Evolutionary conservation across 2,113 vertebrate genomes (phyloP).

Genomic region (Nibea albiflora): DNA sequence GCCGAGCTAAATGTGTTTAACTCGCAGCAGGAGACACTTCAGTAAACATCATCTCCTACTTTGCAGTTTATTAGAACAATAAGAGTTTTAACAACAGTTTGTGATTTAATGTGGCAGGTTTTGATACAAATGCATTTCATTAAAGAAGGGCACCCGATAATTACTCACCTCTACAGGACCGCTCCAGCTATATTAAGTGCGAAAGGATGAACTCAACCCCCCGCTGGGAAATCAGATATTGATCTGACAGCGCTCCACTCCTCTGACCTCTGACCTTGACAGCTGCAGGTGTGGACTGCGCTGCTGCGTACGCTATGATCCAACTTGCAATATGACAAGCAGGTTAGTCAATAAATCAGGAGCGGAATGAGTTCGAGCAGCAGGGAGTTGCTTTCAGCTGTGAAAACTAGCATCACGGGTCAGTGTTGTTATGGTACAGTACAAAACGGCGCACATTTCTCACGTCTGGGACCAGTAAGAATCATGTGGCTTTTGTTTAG

Average conservation of each 20-base stretch:
- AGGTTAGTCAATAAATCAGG: conserved; percentile 53
- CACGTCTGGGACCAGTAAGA: background rate
- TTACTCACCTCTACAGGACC: conserved; percentile 20
- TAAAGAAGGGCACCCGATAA: background rate
- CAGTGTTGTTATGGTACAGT: conserved; percentile 15
- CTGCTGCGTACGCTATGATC: conserved; percentile 31
- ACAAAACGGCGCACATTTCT: background rate
- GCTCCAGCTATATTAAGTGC: conserved; percentile 35
- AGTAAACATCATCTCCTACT: background rate
- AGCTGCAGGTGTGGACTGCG: conserved; percentile 37
- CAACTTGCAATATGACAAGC: conserved; percentile 23
- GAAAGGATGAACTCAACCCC: conserved; percentile 46
- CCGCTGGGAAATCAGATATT: conserved; percentile 63
- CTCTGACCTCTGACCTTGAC: conserved; percentile 60
- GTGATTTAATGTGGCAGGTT: background rate
- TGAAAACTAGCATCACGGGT: conserved; percentile 26
- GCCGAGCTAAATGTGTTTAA: background rate
- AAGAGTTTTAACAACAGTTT: background rate
- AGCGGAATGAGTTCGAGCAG: conserved; percentile 23
- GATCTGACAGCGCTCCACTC: conserved; percentile 52
- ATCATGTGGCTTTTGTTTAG: conserved; percentile 15
- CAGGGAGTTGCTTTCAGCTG: conserved; percentile 28
- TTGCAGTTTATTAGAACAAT: background rate
- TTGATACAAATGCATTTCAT: conserved; percentile 6
- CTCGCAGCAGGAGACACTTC: background rate